These are phyloP conservation scores for Typhlichthys subterraneus DNA, from an alignment of 2,797 vertebrate genomes.

Conservation along the genomic window DNA sequence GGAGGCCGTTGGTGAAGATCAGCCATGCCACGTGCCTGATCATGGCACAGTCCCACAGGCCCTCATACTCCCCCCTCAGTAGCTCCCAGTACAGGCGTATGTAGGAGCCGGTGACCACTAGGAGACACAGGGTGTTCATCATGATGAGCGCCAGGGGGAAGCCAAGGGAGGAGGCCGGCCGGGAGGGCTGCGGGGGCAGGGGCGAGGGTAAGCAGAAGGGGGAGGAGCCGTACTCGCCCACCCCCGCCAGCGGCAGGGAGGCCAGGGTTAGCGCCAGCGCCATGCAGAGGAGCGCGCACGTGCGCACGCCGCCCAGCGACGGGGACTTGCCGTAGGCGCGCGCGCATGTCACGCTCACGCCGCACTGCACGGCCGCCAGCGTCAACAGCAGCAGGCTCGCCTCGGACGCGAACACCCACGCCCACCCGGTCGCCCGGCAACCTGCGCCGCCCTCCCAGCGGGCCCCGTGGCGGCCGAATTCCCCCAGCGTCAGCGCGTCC, in stretches of 20 bases:
- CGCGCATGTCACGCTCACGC: conserved; percentile 83
- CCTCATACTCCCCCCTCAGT: conserved; percentile 85
- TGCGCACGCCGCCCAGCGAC: conserved; percentile 79
- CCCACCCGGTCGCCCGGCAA: conserved; percentile 88
- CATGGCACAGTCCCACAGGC: conserved; percentile 92
- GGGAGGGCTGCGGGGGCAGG: conserved; percentile 80
- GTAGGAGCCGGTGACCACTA: conserved; percentile 88
- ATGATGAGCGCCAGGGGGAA: conserved; percentile 89
- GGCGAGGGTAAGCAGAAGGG: conserved; percentile 91
- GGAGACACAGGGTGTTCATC: conserved; percentile 92
- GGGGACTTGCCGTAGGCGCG: conserved; percentile 83
- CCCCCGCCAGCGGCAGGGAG: conserved; percentile 81
- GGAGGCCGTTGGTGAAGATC: conserved; percentile 92
- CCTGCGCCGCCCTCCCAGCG: conserved; percentile 87
- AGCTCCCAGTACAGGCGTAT: conserved; percentile 91
- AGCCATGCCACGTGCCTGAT: conserved; percentile 95
- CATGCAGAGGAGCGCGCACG: conserved; percentile 83
- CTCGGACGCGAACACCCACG: conserved; percentile 89
- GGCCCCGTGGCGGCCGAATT: conserved; percentile 85
- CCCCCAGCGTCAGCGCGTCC: conserved; percentile 86
- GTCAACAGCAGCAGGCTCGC: conserved; percentile 88
- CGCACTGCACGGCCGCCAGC: conserved; percentile 88
- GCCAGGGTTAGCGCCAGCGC: conserved; percentile 81
- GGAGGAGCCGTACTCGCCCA: conserved; percentile 89
- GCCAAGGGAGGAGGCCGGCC: conserved; percentile 79